Evolutionary conservation across 2,113 vertebrate species (phyloP).

Genomic region (Cynocephalus volans): DNA sequence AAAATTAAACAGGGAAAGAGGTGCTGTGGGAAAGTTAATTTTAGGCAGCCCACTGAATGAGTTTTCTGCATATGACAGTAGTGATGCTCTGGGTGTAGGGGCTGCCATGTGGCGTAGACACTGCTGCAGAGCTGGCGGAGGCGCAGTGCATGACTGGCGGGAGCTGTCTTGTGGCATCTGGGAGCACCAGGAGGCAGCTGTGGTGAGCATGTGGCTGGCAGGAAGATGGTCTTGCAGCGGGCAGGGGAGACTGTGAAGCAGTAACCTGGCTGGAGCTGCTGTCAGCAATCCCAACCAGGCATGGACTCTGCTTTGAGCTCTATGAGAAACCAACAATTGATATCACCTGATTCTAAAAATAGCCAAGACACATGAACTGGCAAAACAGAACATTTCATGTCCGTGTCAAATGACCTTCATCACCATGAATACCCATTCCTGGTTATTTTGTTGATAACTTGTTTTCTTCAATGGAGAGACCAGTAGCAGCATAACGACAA

Average conservation of each 20-base stretch:
- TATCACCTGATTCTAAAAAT: slow-evolving; percentile 61
- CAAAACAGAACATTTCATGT: not conserved
- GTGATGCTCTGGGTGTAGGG: not conserved
- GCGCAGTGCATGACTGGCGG: slow-evolving; percentile 70
- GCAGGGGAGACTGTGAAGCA: not conserved
- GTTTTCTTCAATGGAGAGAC: not conserved
- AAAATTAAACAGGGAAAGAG: not conserved
- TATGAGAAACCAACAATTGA: slow-evolving; percentile 27
- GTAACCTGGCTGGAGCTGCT: slow-evolving; percentile 25
- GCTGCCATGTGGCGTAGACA: slow-evolving; percentile 37
- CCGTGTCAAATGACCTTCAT: slow-evolving; percentile 20
- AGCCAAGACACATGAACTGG: not conserved
- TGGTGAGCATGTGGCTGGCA: slow-evolving; percentile 61
- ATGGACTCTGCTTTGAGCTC: not conserved
- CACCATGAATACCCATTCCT: not conserved
- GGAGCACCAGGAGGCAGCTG: slow-evolving; percentile 71
- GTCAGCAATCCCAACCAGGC: slow-evolving; percentile 63
- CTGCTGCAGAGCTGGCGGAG: slow-evolving; percentile 44
- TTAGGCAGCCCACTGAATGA: not conserved
- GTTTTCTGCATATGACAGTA: not conserved
- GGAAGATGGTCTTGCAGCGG: slow-evolving; percentile 13
- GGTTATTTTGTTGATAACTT: not conserved
- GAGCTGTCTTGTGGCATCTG: slow-evolving; percentile 69
- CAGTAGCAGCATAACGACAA: not conserved
- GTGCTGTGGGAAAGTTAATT: slow-evolving; percentile 30